Conservation (phyloP, 2,888 invertebrate genomes). For the Athripsodes cinereus region DNA sequence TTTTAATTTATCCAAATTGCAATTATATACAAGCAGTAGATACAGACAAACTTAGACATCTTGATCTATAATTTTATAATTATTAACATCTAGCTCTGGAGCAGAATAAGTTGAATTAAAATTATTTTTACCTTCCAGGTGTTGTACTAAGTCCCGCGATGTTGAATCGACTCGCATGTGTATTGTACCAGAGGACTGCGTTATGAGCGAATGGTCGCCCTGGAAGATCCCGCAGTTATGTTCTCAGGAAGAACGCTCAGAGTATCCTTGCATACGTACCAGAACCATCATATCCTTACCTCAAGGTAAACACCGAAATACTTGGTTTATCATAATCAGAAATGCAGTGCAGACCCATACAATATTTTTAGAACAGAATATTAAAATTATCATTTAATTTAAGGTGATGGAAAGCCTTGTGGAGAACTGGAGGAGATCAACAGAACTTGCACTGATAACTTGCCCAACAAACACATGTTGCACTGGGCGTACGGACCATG, state of each 20-base stretch:
- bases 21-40: too few species aligned
- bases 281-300: conserved; percentile 41
- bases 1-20: too few species aligned
- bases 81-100: too few species aligned
- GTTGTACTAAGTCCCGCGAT: neutral
- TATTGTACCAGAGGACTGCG: conserved; percentile 50
- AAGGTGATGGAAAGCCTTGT: conserved; percentile 41
- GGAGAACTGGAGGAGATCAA: conserved; percentile 41
- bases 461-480: conserved; percentile 41
- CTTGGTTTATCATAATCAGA: too few species aligned
- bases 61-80: too few species aligned
- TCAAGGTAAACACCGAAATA: too few species aligned
- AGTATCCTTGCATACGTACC: conserved; percentile 36
- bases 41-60: too few species aligned
- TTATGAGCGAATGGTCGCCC: conserved; percentile 52
- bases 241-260: conserved; percentile 42
- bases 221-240: conserved; percentile 44
- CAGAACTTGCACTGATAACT: conserved; percentile 33
- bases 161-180: conserved; percentile 35
- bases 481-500: conserved; percentile 52
- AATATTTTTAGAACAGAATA: neutral
- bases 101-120: too few species aligned
- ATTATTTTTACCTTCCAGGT: neutral
- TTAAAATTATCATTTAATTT: neutral
- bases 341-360: too few species aligned